Conservation (phyloP, 2,113 vertebrate genomes). For the Aptenodytes forsteri region DNA sequence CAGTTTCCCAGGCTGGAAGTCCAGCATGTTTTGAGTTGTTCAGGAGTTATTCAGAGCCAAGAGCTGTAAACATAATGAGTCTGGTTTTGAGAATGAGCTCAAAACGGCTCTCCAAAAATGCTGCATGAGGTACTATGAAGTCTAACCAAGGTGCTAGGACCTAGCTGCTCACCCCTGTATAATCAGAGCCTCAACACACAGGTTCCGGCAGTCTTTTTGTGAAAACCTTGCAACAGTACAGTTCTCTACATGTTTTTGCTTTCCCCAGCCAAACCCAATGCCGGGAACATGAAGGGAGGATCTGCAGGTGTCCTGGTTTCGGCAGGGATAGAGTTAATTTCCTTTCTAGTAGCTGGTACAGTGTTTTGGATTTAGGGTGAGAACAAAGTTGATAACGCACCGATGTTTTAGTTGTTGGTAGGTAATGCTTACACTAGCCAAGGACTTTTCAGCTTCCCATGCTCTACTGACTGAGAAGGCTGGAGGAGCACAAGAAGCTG, state of each 20-base stretch:
- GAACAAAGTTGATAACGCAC: too few relatives aligned
- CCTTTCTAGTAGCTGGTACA: too few relatives aligned
- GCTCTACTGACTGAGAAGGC: too few relatives aligned
- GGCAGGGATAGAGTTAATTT: too few relatives aligned
- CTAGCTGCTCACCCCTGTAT: fast-evolving
- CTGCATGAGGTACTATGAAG: background rate
- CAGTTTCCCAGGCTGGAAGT: background rate
- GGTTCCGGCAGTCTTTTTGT: background rate
- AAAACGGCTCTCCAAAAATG: background rate
- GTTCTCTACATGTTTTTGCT: background rate
- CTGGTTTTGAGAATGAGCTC: background rate
- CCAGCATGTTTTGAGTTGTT: background rate
- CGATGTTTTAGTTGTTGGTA: too few relatives aligned
- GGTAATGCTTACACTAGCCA: too few relatives aligned
- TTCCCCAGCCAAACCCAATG: background rate
- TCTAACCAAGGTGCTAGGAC: background rate
- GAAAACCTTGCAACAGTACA: background rate
- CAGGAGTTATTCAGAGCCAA: background rate
- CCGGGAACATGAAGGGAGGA: background rate
- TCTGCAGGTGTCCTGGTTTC: background rate
- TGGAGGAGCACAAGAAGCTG: too few relatives aligned
- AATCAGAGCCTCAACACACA: background rate
- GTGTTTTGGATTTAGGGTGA: too few relatives aligned
- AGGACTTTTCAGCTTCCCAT: too few relatives aligned
- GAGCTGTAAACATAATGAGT: background rate